phyloP scores from a whole-genome alignment of 2,113 vertebrate genomes.

The Rhinopomastus cyanomelas region DNA sequence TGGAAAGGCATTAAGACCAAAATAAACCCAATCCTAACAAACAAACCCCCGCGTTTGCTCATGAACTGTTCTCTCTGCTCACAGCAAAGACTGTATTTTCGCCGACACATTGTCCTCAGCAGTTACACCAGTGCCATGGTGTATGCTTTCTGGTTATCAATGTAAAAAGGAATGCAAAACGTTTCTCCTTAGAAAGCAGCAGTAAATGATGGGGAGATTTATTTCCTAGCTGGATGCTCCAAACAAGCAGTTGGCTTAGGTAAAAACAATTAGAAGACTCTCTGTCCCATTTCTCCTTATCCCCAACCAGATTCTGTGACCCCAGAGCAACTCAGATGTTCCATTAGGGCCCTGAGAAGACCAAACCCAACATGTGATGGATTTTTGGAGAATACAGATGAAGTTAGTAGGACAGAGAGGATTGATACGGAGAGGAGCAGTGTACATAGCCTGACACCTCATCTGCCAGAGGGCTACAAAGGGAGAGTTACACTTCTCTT shows the following conservation, averaged over 20 bases:
- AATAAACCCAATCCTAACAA: background rate
- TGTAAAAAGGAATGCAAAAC: background rate
- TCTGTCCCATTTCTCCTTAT: background rate
- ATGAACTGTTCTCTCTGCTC: background rate
- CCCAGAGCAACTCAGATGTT: background rate
- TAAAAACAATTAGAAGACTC: background rate
- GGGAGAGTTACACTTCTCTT: background rate
- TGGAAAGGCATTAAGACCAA: background rate
- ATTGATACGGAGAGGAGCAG: background rate
- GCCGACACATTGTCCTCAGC: background rate
- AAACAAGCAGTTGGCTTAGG: conserved; percentile 37
- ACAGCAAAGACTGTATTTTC: background rate
- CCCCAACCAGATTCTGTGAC: background rate
- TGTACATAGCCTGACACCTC: background rate
- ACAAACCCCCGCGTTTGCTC: background rate
- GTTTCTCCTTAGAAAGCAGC: conserved; percentile 8
- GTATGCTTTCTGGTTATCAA: conserved; percentile 36
- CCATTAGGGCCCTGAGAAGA: background rate
- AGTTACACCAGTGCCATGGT: conserved; percentile 15
- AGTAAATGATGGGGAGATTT: conserved; percentile 30
- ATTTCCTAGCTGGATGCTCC: conserved; percentile 16
- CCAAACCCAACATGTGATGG: background rate
- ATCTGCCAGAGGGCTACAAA: background rate
- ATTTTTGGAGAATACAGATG: background rate
- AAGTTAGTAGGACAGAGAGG: background rate